Evolutionary conservation across 2,888 invertebrate genomes (phyloP), one percentile per base, ranked within the genome.

Genomic region (Galerucella nymphaeae): DNA sequence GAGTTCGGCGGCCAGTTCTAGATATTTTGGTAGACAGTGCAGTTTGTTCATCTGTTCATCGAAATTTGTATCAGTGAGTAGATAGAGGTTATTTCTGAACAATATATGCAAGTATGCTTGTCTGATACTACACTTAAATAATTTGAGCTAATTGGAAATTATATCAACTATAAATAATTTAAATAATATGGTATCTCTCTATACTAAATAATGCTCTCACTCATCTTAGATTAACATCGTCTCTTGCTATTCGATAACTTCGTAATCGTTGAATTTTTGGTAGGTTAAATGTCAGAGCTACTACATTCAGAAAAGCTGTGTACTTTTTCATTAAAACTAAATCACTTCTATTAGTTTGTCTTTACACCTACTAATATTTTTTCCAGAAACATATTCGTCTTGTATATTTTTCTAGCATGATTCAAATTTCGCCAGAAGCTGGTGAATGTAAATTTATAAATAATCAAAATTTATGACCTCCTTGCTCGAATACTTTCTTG

Each of bases 401-500:
- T 61, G 61, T 61, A 61, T 61, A 61, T 61, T 61, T 61, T 38
- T 61, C 41, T 11, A 61, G 14, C 18, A 13, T 18, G 30, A 18
- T 16, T 58, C 10, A 58, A 14, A 23, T 58, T 14, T 30, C 30
- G 16, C n/a, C 41, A 38, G 11, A 16, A 9, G 41, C 41, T 41
- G 61, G 16, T 30, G 61, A 61, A 41, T 41, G 41, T 61, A 30
- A 58, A 38, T 61, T 58, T 61, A 38, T 61, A 61, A 38, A 61
- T 61, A 61, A 61, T 61, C 61, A 61, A 11, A 38, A 38, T 61
- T 58, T 23, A 20, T 16, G 13, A 58, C 30, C 30, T 23, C 20
- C 30, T n/a, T 23, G 11, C 20, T 18, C 13, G n/a, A 16, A 45
- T 42, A 20, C 18, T 23, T 63, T 45, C 20, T 45, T 11, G 41